Conservation (phyloP, 2,113 vertebrate species). For the Acrocephalus arundinaceus region DNA sequence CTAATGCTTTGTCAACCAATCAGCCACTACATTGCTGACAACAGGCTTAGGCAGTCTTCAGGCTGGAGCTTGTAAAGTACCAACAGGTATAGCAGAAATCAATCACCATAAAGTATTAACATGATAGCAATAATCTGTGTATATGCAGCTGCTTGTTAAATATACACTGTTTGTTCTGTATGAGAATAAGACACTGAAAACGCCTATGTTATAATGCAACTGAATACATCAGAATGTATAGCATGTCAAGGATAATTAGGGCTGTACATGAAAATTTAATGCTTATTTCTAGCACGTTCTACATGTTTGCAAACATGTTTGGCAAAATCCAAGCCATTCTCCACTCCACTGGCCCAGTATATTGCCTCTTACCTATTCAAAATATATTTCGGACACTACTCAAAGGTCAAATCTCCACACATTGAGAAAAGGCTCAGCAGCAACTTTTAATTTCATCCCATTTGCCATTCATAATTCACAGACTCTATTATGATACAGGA, state of each 20-base stretch:
- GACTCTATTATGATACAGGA: not conserved
- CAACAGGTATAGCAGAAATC: not conserved
- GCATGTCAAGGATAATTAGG: not conserved
- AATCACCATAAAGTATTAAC: not conserved
- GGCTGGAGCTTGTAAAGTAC: not conserved
- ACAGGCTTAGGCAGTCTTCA: not conserved
- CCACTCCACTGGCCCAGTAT: not conserved
- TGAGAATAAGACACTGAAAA: not conserved
- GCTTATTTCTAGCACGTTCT: not conserved
- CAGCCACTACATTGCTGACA: not conserved
- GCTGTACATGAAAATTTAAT: not conserved
- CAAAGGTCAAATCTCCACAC: not conserved
- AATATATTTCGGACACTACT: not conserved
- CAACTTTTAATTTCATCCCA: not conserved
- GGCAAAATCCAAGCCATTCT: not conserved
- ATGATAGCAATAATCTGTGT: not conserved
- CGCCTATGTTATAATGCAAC: not conserved
- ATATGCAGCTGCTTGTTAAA: not conserved
- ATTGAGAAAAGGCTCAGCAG: not conserved
- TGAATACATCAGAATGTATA: not conserved
- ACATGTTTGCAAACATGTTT: not conserved
- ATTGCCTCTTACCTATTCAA: not conserved
- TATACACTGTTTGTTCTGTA: not conserved
- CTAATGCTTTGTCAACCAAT: not conserved
- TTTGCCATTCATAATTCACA: not conserved